These are phyloP conservation scores for Zhengitettix transpicula DNA, from an alignment of 2,888 invertebrate species.

Conservation along the genomic window DNA sequence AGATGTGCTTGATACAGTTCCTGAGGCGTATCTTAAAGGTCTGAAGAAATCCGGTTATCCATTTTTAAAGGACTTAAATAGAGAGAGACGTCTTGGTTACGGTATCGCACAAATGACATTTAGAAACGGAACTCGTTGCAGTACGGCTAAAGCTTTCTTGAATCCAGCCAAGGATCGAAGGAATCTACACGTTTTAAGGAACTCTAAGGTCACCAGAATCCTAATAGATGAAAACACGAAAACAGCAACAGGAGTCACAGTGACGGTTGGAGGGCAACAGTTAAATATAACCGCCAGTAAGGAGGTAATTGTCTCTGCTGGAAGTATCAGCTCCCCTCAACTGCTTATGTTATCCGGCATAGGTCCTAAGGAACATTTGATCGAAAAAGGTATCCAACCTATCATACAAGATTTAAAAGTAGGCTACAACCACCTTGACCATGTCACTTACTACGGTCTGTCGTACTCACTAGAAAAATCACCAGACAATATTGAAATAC, in stretches of 20 bases:
- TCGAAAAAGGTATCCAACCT: conserved; percentile 20
- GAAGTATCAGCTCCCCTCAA: conserved; percentile 40
- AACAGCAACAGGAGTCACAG: conserved; percentile 50
- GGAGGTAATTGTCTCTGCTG: conserved; percentile 35
- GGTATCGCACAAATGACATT: conserved; percentile 32
- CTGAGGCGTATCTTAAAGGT: conserved; percentile 26
- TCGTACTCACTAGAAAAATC: background rate
- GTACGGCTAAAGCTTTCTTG: conserved; percentile 46
- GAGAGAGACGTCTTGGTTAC: conserved; percentile 23
- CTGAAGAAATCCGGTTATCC: conserved; percentile 30
- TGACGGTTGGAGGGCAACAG: conserved; percentile 31
- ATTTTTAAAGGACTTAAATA: conserved; percentile 25
- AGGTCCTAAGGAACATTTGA: conserved; percentile 26
- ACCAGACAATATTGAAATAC: background rate
- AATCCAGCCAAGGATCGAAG: conserved; percentile 37
- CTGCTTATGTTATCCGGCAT: conserved; percentile 43
- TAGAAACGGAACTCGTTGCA: conserved; percentile 25
- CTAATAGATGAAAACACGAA: conserved; percentile 45
- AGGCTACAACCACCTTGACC: conserved; percentile 28
- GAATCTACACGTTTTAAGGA: conserved; percentile 50
- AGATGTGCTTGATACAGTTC: conserved; percentile 30
- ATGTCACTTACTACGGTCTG: conserved; percentile 14
- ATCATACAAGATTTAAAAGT: conserved; percentile 16
- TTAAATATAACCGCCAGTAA: conserved; percentile 23
- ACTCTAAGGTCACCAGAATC: conserved; percentile 42